Percentiles rank a stretch among this genome's conserved stretches.
phyloP scores from a whole-genome alignment of 2,113 vertebrate genomes.

The Otolemur garnettii region DNA sequence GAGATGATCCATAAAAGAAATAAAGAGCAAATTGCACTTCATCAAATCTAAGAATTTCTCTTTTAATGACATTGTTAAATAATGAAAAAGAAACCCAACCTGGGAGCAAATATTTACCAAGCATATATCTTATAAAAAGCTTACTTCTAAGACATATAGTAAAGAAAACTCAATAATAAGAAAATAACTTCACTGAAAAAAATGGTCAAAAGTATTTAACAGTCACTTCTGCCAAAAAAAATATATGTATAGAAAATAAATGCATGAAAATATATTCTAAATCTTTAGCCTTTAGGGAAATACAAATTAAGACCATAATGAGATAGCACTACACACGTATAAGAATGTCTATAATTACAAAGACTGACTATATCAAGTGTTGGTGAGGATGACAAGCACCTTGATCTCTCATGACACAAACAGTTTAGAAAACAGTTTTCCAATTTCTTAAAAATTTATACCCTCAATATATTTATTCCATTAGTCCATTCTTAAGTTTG shows the following conservation, averaged over 20 bases:
- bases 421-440: background rate
- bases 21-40: background rate
- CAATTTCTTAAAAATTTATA: background rate
- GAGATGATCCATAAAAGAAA: background rate
- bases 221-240: background rate
- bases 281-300: background rate
- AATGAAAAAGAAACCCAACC: constrained; percentile 15
- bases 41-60: background rate
- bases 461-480: background rate
- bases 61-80: constrained; percentile 24
- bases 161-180: background rate
- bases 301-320: constrained; percentile 1
- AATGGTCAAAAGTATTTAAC: background rate
- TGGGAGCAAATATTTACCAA: constrained; percentile 21
- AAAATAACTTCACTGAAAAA: background rate
- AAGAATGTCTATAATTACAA: background rate
- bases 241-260: constrained; percentile 5
- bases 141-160: background rate
- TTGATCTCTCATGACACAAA: background rate
- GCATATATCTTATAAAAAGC: background rate
- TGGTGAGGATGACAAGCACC: background rate
- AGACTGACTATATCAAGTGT: background rate
- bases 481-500: background rate
- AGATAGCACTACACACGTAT: no score
- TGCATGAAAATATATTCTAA: background rate